These are phyloP conservation scores for Acestrorhynchus altus DNA, from an alignment of 2,797 vertebrate genomes.

Conservation along the genomic window DNA sequence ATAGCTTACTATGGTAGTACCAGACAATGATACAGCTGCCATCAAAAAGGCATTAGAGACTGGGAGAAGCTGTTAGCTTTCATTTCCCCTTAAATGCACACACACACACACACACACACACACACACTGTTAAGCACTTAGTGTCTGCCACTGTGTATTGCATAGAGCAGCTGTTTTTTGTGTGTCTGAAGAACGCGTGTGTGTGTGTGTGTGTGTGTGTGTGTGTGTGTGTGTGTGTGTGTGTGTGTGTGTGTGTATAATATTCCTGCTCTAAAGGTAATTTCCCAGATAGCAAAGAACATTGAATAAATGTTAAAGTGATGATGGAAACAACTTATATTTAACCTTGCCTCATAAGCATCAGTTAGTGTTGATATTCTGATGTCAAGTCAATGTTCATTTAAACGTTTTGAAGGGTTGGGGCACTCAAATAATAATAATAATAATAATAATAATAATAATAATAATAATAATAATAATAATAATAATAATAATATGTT, in stretches of 20 bases:
- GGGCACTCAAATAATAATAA: no score
- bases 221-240: neutral
- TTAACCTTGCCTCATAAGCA: no score
- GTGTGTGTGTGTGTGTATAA: neutral
- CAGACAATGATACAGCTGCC: neutral
- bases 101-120: slow-evolving; percentile 8
- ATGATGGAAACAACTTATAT: no score
- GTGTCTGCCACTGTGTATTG: neutral
- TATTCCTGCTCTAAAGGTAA: no score
- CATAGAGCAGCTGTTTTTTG: slow-evolving; percentile 28
- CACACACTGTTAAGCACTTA: neutral
- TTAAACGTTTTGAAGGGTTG: no score
- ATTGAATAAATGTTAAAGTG: no score
- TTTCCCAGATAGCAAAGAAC: no score
- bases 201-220: neutral
- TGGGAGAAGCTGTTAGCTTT: neutral
- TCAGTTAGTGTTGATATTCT: no score
- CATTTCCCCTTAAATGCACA: neutral
- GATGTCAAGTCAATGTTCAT: no score
- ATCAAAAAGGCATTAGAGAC: slow-evolving; percentile 20
- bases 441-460: no score
- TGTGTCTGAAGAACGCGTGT: slow-evolving; percentile 7
- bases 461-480: no score
- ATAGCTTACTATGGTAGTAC: neutral
- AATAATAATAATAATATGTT: no score